A percentile compares a stretch with the other conserved stretches of the same genome.
phyloP scores from a whole-genome alignment of 2,888 invertebrate species.

The Harmothoe impar region DNA sequence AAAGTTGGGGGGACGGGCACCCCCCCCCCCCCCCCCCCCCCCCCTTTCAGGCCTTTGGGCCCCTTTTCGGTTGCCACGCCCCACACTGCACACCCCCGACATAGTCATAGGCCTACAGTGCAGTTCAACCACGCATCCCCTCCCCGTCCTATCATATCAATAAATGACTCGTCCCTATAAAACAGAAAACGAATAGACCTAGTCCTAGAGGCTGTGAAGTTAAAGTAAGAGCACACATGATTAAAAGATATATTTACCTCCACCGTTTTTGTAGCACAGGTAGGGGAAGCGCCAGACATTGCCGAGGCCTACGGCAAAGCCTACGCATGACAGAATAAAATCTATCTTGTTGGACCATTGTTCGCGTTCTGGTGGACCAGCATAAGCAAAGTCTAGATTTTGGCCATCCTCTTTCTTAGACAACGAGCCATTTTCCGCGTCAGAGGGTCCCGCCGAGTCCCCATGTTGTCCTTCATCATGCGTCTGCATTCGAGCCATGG shows the following conservation, averaged over 20 bases:
- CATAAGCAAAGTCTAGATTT: conserved; percentile 58
- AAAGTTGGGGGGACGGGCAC: too few species aligned
- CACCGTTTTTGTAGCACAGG: conserved; percentile 66
- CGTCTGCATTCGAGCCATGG: conserved; percentile 60
- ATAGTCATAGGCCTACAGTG: too few species aligned
- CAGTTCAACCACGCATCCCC: too few species aligned
- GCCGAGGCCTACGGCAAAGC: conserved; percentile 65
- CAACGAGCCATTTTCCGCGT: conserved; percentile 66
- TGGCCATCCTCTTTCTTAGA: conserved; percentile 64
- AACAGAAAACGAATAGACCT: too few species aligned
- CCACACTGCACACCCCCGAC: too few species aligned
- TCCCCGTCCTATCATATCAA: too few species aligned
- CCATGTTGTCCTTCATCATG: conserved; percentile 61
- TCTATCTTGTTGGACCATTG: conserved; percentile 63
- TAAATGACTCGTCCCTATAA: too few species aligned
- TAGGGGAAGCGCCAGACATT: conserved; percentile 66
- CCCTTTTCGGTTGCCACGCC: too few species aligned
- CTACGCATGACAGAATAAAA: conserved; percentile 61
- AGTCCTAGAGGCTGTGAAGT: too few species aligned
- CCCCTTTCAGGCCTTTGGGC: too few species aligned
- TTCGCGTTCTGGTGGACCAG: conserved; percentile 52
- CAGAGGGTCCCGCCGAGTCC: conserved; percentile 64
- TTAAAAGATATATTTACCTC: conserved; percentile 62
- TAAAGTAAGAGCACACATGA: too few species aligned
- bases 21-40: too few species aligned